Percentiles rank a stretch among this genome's conserved stretches.
Evolutionary conservation across 2,113 vertebrate species (phyloP).

Genomic region (Sceloporus tristichus): DNA sequence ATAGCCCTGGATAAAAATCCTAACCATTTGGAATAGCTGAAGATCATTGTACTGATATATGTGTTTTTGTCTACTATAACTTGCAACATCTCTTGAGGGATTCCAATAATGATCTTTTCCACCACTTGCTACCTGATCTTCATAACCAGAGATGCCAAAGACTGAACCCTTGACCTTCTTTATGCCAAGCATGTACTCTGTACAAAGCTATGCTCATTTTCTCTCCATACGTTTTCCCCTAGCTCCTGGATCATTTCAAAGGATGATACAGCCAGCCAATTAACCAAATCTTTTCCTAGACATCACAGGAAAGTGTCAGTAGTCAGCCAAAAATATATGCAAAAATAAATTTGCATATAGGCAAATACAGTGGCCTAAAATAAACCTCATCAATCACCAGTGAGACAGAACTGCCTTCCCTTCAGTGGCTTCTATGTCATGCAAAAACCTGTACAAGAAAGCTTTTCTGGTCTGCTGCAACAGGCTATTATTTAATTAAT

Average conservation of each 20-base stretch:
- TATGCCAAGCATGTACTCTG: not conserved
- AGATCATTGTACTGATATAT: not conserved
- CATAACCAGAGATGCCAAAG: not conserved
- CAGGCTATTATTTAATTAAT: no score
- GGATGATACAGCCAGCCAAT: not conserved
- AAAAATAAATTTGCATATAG: not conserved
- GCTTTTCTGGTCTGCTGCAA: no score
- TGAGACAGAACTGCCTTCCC: no score
- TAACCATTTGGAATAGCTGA: not conserved
- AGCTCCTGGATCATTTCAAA: not conserved
- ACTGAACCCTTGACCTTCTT: not conserved
- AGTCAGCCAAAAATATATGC: not conserved
- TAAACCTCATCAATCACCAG: no score
- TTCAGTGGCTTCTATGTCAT: no score
- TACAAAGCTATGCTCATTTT: no score
- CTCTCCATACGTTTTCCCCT: not conserved
- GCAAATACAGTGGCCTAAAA: not conserved
- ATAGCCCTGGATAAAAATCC: not conserved
- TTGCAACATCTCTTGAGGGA: not conserved
- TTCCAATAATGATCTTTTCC: not conserved
- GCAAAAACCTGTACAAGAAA: no score
- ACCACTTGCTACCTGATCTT: not conserved
- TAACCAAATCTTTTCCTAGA: not conserved
- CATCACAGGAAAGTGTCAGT: not conserved
- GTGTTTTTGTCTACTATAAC: not conserved